These are phyloP conservation scores for Drosophila prostipennis DNA, from an alignment of 2,888 invertebrate species.

Conservation along the genomic window DNA sequence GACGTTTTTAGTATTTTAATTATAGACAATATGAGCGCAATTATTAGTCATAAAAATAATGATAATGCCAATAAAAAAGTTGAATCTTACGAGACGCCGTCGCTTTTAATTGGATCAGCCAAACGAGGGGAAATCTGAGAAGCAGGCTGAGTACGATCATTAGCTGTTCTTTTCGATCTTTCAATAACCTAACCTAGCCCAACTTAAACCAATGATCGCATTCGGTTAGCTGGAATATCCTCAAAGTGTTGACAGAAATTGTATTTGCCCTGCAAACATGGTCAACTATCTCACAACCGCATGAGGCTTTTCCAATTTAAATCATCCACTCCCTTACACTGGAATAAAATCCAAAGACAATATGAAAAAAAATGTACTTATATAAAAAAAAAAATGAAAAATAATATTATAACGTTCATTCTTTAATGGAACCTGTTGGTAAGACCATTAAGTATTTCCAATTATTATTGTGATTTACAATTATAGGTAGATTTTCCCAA, in stretches of 20 bases:
- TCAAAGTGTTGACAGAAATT: conserved; percentile 2
- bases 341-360: neutral
- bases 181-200: conserved; percentile 20
- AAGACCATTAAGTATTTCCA: no score
- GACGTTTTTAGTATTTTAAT: conserved; percentile 77
- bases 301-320: conserved; percentile 30
- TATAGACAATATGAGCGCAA: conserved; percentile 76
- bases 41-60: conserved; percentile 77
- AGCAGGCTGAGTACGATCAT: neutral
- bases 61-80: conserved; percentile 69
- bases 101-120: conserved; percentile 60
- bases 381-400: no score
- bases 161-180: neutral
- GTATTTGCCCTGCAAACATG: conserved; percentile 15
- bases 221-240: conserved; percentile 36
- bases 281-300: conserved; percentile 47
- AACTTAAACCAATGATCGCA: conserved; percentile 35
- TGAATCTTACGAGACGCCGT: conserved; percentile 46
- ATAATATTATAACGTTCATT: no score
- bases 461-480: no score
- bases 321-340: conserved; percentile 11
- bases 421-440: no score
- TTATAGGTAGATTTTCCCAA: neutral
- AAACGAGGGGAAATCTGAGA: conserved; percentile 7
- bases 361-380: no score